Evolutionary conservation across 2,113 vertebrate genomes (phyloP).

Genomic region (Prunella fulvescens): DNA sequence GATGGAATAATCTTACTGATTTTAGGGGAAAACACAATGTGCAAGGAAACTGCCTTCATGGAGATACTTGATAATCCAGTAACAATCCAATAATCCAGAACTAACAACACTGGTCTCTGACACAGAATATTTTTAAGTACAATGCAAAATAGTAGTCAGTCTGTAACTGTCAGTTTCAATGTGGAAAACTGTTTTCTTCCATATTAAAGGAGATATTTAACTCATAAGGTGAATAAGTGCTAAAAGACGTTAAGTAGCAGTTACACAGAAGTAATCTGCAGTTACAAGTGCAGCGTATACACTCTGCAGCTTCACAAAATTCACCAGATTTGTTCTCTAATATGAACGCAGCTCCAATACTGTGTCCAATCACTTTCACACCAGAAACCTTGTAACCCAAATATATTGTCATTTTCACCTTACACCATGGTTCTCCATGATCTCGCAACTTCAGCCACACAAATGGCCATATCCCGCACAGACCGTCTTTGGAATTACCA

Average conservation of each 20-base stretch:
- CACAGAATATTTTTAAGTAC: not conserved
- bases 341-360: not conserved
- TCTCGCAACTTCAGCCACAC: not conserved
- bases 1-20: not conserved
- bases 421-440: not conserved
- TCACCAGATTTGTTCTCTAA: not conserved
- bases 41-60: not conserved
- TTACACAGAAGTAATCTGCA: not conserved
- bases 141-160: not conserved
- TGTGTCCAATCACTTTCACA: not conserved
- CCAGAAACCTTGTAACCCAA: not conserved
- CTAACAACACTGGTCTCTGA: not conserved
- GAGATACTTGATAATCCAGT: not conserved
- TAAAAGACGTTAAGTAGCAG: not conserved
- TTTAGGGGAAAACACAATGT: not conserved
- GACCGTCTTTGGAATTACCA: not conserved
- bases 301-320: not conserved
- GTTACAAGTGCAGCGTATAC: not conserved
- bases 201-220: not conserved
- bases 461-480: fast-evolving
- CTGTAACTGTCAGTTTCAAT: not conserved
- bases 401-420: not conserved
- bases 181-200: not conserved
- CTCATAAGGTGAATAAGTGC: not conserved
- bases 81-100: not conserved